These are phyloP conservation scores for Gadus macrocephalus DNA, from an alignment of 2,113 vertebrate species.

Conservation along the genomic window DNA sequence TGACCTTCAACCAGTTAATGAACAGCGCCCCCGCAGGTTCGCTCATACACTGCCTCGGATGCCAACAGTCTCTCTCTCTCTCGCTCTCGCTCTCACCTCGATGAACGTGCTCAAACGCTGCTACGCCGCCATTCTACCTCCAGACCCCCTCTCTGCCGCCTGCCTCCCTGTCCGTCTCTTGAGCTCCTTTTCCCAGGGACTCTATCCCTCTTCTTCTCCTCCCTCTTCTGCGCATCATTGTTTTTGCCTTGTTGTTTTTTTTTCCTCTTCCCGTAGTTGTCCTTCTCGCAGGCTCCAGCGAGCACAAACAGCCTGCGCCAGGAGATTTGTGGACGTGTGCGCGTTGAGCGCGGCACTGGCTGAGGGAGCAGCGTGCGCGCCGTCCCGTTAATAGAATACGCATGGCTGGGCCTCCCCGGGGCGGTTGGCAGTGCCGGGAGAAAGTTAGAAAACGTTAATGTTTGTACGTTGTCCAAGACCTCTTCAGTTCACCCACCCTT, in stretches of 20 bases:
- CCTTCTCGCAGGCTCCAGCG: conserved; percentile 61
- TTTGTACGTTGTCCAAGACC: conserved; percentile 52
- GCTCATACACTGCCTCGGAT: background rate
- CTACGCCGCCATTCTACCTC: conserved; percentile 3
- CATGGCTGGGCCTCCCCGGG: conserved; percentile 64
- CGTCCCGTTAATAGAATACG: conserved; percentile 72
- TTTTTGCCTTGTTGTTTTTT: conserved; percentile 1
- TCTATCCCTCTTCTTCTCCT: conserved; percentile 15
- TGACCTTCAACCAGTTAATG: background rate
- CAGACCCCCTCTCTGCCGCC: conserved; percentile 1
- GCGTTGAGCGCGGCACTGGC: conserved; percentile 58
- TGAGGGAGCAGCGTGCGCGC: conserved; percentile 62
- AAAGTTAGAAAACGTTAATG: conserved; percentile 69
- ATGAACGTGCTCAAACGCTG: conserved; percentile 14
- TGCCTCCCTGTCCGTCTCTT: conserved; percentile 12
- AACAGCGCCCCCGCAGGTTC: background rate
- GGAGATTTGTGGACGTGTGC: conserved; percentile 66
- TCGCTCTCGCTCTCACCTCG: background rate
- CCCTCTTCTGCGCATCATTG: conserved; percentile 21
- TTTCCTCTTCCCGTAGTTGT: conserved; percentile 15
- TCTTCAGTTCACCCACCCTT: conserved; percentile 39
- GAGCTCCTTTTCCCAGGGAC: conserved; percentile 31
- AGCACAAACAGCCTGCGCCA: conserved; percentile 67
- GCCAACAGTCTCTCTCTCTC: background rate
- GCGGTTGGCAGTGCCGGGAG: conserved; percentile 56